These are phyloP conservation scores for Oenanthe oenanthe DNA, from an alignment of 2,113 vertebrate genomes.

Conservation along the genomic window DNA sequence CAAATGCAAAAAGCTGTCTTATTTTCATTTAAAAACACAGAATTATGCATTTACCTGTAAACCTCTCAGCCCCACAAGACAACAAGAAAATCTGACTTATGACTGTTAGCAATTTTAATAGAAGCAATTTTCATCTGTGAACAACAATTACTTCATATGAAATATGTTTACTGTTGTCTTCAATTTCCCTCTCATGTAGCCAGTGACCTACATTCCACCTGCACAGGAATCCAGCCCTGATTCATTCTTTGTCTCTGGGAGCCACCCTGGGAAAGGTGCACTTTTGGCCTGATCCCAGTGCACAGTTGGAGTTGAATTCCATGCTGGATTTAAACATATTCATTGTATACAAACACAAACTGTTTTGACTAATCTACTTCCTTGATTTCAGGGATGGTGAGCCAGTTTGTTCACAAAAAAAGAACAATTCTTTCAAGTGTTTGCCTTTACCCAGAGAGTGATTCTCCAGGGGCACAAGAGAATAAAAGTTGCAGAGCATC, in stretches of 20 bases:
- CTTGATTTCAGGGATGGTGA: background rate
- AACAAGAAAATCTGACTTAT: background rate
- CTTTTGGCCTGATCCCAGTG: background rate
- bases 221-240: background rate
- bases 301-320: background rate
- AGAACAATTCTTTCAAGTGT: background rate
- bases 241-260: background rate
- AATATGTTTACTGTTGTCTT: background rate
- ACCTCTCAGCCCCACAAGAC: background rate
- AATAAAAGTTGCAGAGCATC: background rate
- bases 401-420: background rate
- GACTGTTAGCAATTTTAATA: background rate
- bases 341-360: background rate
- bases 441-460: background rate
- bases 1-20: background rate
- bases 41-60: background rate
- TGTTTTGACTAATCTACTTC: background rate
- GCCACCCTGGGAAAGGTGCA: background rate
- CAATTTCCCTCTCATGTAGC: background rate
- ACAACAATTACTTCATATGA: background rate
- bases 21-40: background rate
- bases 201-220: constrained; percentile 5
- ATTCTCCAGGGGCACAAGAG: background rate
- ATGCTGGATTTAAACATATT: background rate
- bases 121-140: background rate